Conservation (phyloP, 2,888 invertebrate genomes). For the Cinara cedri region DNA sequence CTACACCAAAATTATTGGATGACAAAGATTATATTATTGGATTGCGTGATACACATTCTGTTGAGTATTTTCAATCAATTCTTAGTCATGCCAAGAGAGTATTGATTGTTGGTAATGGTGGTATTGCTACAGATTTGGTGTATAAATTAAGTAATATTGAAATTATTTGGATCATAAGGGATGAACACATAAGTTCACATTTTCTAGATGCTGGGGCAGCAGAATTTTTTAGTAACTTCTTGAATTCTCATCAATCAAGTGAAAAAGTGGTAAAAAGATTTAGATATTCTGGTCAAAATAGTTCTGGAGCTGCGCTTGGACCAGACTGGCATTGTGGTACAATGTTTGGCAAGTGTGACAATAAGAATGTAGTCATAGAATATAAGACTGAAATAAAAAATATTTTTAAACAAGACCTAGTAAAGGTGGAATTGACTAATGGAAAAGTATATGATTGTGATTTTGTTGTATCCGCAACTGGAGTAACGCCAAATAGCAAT, state of each 20-base stretch:
- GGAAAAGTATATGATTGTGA: constrained; percentile 79
- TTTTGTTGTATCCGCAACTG: constrained; percentile 93
- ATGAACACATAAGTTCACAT: constrained; percentile 88
- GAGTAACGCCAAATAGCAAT: constrained; percentile 74
- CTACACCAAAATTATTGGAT: constrained; percentile 77
- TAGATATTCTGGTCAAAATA: constrained; percentile 62
- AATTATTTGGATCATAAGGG: constrained; percentile 92
- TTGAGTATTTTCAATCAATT: constrained; percentile 75
- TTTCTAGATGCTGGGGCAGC: constrained; percentile 97
- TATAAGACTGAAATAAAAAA: constrained; percentile 66
- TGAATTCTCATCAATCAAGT: constrained; percentile 62
- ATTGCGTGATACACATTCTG: constrained; percentile 94
- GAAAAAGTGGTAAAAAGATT: constrained; percentile 39
- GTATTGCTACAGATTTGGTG: constrained; percentile 96
- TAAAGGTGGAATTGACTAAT: constrained; percentile 73
- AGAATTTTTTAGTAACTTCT: constrained; percentile 78
- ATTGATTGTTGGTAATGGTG: constrained; percentile 93
- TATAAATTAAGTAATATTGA: constrained; percentile 84
- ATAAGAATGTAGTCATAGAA: constrained; percentile 65
- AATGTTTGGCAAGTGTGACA: constrained; percentile 65
- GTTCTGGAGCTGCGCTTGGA: constrained; percentile 88
- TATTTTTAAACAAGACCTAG: constrained; percentile 63
- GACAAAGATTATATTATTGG: constrained; percentile 76
- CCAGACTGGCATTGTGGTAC: constrained; percentile 92
- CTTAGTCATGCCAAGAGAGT: constrained; percentile 75